Percentiles rank a stretch among this genome's conserved stretches.
phyloP scores from a whole-genome alignment of 2,888 invertebrate species.

The Eulithis prunata region DNA sequence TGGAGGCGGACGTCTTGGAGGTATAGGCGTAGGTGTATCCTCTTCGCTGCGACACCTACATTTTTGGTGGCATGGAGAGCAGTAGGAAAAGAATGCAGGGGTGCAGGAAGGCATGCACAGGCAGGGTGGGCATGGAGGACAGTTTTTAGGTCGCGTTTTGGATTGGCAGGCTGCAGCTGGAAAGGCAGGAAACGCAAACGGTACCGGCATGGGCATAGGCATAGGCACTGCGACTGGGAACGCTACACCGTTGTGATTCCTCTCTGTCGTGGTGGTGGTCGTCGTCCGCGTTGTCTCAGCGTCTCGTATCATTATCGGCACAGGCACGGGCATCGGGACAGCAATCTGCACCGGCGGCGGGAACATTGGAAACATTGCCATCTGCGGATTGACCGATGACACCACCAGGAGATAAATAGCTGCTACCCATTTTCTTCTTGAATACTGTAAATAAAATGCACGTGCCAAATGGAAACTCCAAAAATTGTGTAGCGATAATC shows the following conservation, averaged over 20 bases:
- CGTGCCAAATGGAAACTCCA: background rate
- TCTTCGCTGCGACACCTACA: constrained; percentile 61
- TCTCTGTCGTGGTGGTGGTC: constrained; percentile 33
- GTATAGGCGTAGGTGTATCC: constrained; percentile 51
- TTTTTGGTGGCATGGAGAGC: constrained; percentile 68
- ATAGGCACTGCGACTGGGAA: constrained; percentile 27
- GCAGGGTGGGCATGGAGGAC: constrained; percentile 73
- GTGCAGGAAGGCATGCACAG: constrained; percentile 66
- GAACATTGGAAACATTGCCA: constrained; percentile 40
- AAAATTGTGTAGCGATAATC: background rate
- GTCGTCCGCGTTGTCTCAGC: constrained; percentile 30
- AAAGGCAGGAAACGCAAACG: constrained; percentile 55
- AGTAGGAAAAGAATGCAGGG: constrained; percentile 71
- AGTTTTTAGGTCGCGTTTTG: constrained; percentile 42
- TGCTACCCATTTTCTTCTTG: constrained; percentile 41
- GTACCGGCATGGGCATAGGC: constrained; percentile 49
- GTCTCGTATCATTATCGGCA: constrained; percentile 11
- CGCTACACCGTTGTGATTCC: constrained; percentile 9
- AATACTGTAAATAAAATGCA: constrained; percentile 41
- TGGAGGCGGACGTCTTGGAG: constrained; percentile 43
- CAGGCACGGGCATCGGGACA: constrained; percentile 17
- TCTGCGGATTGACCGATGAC: constrained; percentile 43
- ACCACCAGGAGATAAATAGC: constrained; percentile 31
- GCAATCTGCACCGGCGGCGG: constrained; percentile 19
- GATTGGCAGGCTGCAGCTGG: constrained; percentile 38